These are phyloP conservation scores for Hybognathus amarus DNA, from an alignment of 2,797 vertebrate species.

Conservation along the genomic window DNA sequence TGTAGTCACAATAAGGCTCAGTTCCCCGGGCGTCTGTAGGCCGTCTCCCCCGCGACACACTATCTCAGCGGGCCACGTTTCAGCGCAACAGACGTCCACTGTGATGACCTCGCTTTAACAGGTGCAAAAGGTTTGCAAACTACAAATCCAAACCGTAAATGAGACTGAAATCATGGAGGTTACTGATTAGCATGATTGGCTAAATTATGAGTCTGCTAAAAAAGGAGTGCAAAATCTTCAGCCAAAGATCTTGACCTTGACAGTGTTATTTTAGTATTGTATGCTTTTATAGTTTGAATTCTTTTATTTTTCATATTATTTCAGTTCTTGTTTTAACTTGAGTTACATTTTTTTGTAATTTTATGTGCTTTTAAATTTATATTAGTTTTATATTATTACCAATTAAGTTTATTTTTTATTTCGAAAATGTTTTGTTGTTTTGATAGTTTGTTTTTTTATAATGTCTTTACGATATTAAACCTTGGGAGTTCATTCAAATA, in stretches of 20 bases:
- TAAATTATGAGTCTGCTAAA: not conserved
- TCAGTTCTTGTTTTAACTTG: not conserved
- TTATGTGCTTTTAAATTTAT: no score
- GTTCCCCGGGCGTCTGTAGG: conserved; percentile 66
- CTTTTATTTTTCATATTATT: not conserved
- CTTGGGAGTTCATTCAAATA: not conserved
- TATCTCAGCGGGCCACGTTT: conserved; percentile 75
- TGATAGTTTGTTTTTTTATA: no score
- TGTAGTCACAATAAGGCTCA: conserved; percentile 66
- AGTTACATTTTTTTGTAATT: no score
- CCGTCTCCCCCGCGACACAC: conserved; percentile 71
- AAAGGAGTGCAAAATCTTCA: not conserved
- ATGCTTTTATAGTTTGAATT: not conserved
- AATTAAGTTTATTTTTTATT: no score
- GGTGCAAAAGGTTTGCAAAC: not conserved
- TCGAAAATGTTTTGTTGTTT: no score
- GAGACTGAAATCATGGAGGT: no score
- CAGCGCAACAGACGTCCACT: conserved; percentile 76
- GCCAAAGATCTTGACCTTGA: not conserved
- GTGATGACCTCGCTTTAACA: conserved; percentile 52
- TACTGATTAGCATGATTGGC: not conserved
- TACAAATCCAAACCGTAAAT: not conserved
- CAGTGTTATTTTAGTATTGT: not conserved
- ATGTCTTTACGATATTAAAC: no score
- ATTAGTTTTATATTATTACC: no score